A percentile compares a stretch with the other conserved stretches of the same genome.
These are phyloP conservation scores for Leucoraja ocellata DNA, from an alignment of 2,797 vertebrate species.

Conservation along the genomic window DNA sequence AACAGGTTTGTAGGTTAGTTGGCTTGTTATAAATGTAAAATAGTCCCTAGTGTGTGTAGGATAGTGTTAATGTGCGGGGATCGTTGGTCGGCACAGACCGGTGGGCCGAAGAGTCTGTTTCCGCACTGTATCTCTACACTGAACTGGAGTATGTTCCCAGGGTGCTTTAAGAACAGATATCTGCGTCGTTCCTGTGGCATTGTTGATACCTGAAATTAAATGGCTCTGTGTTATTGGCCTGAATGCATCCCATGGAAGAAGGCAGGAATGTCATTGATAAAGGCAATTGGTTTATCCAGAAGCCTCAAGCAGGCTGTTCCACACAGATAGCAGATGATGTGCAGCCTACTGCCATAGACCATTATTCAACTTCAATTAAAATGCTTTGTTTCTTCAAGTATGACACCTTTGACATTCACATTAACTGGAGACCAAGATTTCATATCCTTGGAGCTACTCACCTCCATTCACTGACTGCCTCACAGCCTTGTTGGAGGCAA, in stretches of 20 bases:
- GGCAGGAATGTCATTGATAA: slow-evolving; percentile 18
- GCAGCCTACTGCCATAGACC: slow-evolving; percentile 18
- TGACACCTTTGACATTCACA: slow-evolving; percentile 24
- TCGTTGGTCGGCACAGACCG: no score
- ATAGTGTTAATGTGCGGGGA: no score
- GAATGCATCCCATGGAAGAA: not conserved
- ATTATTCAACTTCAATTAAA: slow-evolving; percentile 36
- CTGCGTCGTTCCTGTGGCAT: not conserved
- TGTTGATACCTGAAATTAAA: slow-evolving; percentile 23
- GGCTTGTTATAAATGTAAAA: no score
- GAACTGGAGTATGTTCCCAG: not conserved
- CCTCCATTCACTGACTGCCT: slow-evolving; percentile 22
- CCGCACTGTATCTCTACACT: no score
- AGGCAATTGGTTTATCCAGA: slow-evolving; percentile 23
- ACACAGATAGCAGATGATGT: slow-evolving; percentile 27
- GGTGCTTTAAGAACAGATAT: not conserved
- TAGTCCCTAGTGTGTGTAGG: no score
- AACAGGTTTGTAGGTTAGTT: no score
- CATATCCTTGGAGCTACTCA: not conserved
- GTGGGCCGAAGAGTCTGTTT: no score
- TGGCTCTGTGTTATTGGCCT: not conserved
- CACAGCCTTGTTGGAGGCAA: not conserved
- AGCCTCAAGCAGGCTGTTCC: slow-evolving; percentile 32
- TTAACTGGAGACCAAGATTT: slow-evolving; percentile 14
- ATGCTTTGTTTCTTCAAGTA: slow-evolving; percentile 15